phyloP scores from a whole-genome alignment of 2,113 vertebrate genomes.

The Telmatochromis sp. region DNA sequence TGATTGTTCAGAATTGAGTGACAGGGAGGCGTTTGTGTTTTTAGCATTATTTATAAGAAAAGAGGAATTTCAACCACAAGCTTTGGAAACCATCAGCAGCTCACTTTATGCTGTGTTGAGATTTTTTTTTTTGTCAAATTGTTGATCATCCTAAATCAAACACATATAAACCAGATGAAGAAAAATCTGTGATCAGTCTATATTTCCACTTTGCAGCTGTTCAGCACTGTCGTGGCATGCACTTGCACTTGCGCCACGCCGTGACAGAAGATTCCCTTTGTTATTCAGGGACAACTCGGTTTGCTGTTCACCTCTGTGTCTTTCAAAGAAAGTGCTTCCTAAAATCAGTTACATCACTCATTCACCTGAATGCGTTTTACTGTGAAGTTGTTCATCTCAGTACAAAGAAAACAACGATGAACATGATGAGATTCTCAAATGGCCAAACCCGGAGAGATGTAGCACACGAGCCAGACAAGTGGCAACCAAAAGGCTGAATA shows the following conservation, averaged over 20 bases:
- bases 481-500: conserved; percentile 1
- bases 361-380: conserved; percentile 1
- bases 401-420: not conserved
- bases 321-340: conserved; percentile 59
- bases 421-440: not conserved
- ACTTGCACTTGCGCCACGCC: not conserved
- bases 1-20: conserved; percentile 60
- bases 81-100: conserved; percentile 25
- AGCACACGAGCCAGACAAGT: conserved; percentile 13
- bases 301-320: conserved; percentile 60
- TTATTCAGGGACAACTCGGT: conserved; percentile 34
- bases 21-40: conserved; percentile 55
- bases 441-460: conserved; percentile 1
- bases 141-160: conserved; percentile 22
- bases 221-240: not conserved
- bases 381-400: conserved; percentile 51
- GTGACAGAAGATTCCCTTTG: not conserved
- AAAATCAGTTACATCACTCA: not conserved
- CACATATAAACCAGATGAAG: not conserved
- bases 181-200: not conserved
- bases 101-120: conserved; percentile 7
- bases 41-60: conserved; percentile 75
- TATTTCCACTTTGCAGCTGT: not conserved
- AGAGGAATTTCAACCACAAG: conserved; percentile 37
- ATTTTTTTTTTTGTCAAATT: conserved; percentile 44